These are phyloP conservation scores for Thymelicus lineola DNA, from an alignment of 2,888 invertebrate genomes.

Conservation along the genomic window DNA sequence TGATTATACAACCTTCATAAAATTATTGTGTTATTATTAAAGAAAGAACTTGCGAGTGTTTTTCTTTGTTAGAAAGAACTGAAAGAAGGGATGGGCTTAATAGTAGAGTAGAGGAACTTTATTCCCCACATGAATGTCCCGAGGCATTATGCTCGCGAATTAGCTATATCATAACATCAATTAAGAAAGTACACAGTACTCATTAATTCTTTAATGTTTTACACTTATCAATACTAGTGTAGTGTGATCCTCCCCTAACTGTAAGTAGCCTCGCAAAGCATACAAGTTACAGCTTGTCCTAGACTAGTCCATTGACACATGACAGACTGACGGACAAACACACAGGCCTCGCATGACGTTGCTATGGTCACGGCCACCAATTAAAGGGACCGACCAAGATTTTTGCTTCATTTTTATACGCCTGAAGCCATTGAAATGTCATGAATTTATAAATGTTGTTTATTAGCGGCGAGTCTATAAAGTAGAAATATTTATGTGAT, in stretches of 20 bases:
- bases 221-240: no score
- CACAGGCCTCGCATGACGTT: conserved; percentile 19
- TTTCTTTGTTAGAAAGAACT: no score
- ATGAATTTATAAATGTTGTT: conserved; percentile 29
- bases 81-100: no score
- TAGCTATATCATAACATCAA: not conserved
- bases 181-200: conserved; percentile 3
- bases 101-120: not conserved
- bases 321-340: conserved; percentile 28
- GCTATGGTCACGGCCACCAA: conserved; percentile 34
- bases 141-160: no score
- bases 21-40: no score
- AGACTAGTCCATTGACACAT: conserved; percentile 8
- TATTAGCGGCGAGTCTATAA: conserved; percentile 15
- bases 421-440: conserved; percentile 31
- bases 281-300: conserved; percentile 1
- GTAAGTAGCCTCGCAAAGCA: not conserved
- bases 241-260: no score
- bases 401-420: conserved; percentile 36
- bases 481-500: not conserved
- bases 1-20: no score
- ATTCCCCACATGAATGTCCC: not conserved
- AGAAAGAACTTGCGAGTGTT: no score
- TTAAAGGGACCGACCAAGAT: conserved; percentile 27
- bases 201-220: no score